These are phyloP conservation scores for Andrena marginata DNA, from an alignment of 2,888 invertebrate genomes.

Conservation along the genomic window DNA sequence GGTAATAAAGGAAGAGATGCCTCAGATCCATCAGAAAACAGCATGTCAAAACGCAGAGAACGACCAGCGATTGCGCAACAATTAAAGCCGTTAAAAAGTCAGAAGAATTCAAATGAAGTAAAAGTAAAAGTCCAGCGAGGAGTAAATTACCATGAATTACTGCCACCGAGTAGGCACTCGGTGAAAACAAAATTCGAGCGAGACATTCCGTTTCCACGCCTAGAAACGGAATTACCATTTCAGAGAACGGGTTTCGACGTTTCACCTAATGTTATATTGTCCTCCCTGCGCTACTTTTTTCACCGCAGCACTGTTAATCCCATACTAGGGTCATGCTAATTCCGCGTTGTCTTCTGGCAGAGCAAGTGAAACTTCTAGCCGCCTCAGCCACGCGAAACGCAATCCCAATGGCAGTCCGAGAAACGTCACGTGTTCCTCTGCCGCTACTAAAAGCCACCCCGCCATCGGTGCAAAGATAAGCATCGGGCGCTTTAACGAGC, in stretches of 20 bases:
- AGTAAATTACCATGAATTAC: constrained; percentile 23
- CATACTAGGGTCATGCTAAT: constrained; percentile 33
- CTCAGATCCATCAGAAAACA: not conserved
- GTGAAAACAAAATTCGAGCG: constrained; percentile 26
- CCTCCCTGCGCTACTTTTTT: constrained; percentile 24
- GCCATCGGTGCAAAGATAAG: not conserved
- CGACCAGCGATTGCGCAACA: not conserved
- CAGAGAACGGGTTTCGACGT: constrained; percentile 27
- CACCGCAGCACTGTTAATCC: constrained; percentile 2
- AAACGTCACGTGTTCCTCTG: constrained; percentile 12
- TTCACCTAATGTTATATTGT: constrained; percentile 37
- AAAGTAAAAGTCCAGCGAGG: constrained; percentile 3
- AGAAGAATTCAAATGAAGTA: not conserved
- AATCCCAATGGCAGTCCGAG: constrained; percentile 1
- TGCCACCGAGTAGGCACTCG: not conserved
- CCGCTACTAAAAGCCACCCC: not conserved
- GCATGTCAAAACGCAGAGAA: not conserved
- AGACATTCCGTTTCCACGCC: constrained; percentile 7
- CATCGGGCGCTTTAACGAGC: not conserved
- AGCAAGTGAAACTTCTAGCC: constrained; percentile 26
- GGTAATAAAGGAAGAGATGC: not conserved
- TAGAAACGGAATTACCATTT: constrained; percentile 4
- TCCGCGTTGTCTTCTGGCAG: constrained; percentile 2
- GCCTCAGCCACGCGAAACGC: not conserved
- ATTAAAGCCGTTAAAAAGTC: constrained; percentile 6